Percentiles rank a stretch among this genome's conserved stretches.
Conservation (phyloP, 2,888 invertebrate genomes). For the Trissolcus brochymenae region DNA sequence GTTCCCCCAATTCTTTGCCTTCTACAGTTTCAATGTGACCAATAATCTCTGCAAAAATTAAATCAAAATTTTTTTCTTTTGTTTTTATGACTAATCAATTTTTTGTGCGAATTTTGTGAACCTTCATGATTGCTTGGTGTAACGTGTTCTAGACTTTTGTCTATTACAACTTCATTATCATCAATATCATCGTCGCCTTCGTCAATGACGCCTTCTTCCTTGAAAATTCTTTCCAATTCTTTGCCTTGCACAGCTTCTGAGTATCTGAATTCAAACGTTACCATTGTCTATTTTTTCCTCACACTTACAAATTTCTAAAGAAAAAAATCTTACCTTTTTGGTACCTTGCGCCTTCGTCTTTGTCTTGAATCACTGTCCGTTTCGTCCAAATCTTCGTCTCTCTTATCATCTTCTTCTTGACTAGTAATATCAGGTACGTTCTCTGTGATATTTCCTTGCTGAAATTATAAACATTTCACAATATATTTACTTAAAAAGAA, state of each 20-base stretch:
- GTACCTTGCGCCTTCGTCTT: slow-evolving; percentile 81
- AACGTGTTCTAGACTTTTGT: slow-evolving; percentile 52
- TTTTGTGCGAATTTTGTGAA: slow-evolving; percentile 18
- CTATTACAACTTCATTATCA: slow-evolving; percentile 64
- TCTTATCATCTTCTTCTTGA: slow-evolving; percentile 72
- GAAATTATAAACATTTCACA: background rate
- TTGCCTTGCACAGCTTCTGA: slow-evolving; percentile 80
- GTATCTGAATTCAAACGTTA: slow-evolving; percentile 64
- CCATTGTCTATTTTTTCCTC: background rate
- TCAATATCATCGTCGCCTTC: slow-evolving; percentile 76
- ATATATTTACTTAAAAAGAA: background rate
- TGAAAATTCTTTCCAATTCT: slow-evolving; percentile 85
- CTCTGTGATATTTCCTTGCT: slow-evolving; percentile 58
- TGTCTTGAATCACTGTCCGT: slow-evolving; percentile 79
- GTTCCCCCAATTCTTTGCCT: slow-evolving; percentile 80
- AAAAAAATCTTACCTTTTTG: slow-evolving; percentile 77
- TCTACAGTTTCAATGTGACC: slow-evolving; percentile 82
- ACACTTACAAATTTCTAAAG: background rate
- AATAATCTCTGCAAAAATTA: slow-evolving; percentile 78
- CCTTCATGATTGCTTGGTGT: slow-evolving; percentile 66
- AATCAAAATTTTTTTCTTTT: background rate
- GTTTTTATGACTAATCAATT: background rate
- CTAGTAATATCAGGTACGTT: slow-evolving; percentile 62
- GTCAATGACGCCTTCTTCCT: slow-evolving; percentile 84
- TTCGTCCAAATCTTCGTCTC: slow-evolving; percentile 73